Conservation (phyloP, 1,140 invertebrate species). For the Oedothorax gibbosus region DNA sequence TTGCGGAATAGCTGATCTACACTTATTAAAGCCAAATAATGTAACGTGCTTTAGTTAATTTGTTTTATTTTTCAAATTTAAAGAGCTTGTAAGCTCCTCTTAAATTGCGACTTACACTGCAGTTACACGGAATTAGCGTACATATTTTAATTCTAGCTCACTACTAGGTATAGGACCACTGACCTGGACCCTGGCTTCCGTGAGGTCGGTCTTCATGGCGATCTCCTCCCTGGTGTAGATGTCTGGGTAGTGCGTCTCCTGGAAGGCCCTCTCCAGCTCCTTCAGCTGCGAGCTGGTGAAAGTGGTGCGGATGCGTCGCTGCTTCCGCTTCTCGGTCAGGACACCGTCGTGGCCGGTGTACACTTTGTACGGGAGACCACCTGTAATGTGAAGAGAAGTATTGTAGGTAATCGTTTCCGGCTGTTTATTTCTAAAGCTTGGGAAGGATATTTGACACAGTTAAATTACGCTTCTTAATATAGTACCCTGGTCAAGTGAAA, state of each 20-base stretch:
- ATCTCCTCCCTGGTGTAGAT: slow-evolving; percentile 99
- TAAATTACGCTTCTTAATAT: too few species aligned
- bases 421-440: too few species aligned
- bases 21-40: too few species aligned
- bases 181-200: slow-evolving; percentile 98
- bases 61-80: too few species aligned
- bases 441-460: too few species aligned
- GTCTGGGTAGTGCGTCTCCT: slow-evolving; percentile 97
- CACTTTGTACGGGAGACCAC: slow-evolving; percentile 86
- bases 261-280: slow-evolving; percentile 94
- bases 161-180: slow-evolving; percentile 63
- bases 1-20: too few species aligned
- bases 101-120: too few species aligned
- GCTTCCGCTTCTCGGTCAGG: slow-evolving; percentile 90
- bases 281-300: slow-evolving; percentile 97
- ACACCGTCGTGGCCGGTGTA: slow-evolving; percentile 82
- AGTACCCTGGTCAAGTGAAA: too few species aligned
- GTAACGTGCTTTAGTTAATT: too few species aligned
- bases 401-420: too few species aligned
- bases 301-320: slow-evolving; percentile 93
- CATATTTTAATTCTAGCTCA: background rate
- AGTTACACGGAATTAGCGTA: too few species aligned
- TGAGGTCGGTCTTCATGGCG: slow-evolving; percentile 97
- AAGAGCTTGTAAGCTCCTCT: too few species aligned
- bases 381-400: background rate